phyloP scores from a whole-genome alignment of 2,113 vertebrate genomes.

The Grammomys surdaster region DNA sequence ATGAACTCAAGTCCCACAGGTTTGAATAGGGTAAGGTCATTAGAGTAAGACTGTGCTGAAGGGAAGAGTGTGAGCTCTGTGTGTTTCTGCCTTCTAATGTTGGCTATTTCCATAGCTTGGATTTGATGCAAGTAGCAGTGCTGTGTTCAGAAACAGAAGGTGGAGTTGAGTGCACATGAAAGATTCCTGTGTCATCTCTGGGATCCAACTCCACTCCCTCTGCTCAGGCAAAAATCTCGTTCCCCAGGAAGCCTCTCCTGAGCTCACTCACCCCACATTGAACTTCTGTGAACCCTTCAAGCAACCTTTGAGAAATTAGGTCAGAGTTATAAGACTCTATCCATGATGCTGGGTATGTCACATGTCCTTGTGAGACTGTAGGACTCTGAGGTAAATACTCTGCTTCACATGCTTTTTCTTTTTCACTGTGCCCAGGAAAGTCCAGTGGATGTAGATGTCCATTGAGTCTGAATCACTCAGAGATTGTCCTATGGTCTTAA shows the following conservation, averaged over 20 bases:
- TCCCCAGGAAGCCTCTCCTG: not conserved
- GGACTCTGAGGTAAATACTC: not conserved
- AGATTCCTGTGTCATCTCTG: not conserved
- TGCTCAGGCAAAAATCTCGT: not conserved
- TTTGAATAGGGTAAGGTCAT: not conserved
- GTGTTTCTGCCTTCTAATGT: not conserved
- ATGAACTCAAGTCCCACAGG: not conserved
- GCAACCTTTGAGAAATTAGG: not conserved
- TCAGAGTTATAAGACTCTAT: not conserved
- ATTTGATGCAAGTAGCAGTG: not conserved
- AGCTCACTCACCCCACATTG: fast-evolving
- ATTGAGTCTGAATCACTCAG: not conserved
- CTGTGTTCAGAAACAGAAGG: not conserved
- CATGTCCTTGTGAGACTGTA: not conserved
- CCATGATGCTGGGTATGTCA: not conserved
- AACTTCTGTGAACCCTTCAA: not conserved
- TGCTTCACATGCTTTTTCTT: not conserved
- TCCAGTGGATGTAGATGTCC: not conserved
- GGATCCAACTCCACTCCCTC: no score
- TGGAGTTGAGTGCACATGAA: fast-evolving
- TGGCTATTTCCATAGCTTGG: not conserved
- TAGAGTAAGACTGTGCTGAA: not conserved
- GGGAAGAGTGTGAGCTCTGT: not conserved
- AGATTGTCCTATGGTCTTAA: not conserved
- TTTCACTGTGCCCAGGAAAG: not conserved